Evolutionary conservation across 2,888 invertebrate genomes (phyloP), one percentile per base, ranked within the genome.

Genomic region (Agonopterix subpropinquella): DNA sequence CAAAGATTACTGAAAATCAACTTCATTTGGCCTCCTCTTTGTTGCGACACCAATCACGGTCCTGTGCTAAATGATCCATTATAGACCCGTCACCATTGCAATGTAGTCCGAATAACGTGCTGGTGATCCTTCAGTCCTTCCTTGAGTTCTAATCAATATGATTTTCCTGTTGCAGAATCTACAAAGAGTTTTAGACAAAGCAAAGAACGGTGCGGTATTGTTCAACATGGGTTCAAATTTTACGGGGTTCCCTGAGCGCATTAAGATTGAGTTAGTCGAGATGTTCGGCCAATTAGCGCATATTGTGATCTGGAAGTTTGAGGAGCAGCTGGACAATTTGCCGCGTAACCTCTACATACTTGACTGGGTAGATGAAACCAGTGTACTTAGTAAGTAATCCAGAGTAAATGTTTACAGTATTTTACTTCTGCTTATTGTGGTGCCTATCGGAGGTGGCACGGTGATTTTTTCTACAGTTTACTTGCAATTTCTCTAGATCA

Each of bases 181-280:
- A 5, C 69, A 84, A 59, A 54, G 61, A 2, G 59, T 83, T 9
- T 53, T 89, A 47, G 80, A 84, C 44, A 64, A 59, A 2, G 73
- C 84, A 0, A 70, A 70, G 44, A 57, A 82, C 13, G 89, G 89
- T 0, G 81, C 79, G 1, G 77, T 89, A 41, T 80, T 72, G 53
- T 82, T 89, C 49, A 88, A 79, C 53, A 59, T 89, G 56, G 89
- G 88, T 0, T 71, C 80, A 0, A 69, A 73, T 2, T 72, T 73
- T 47, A 67, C 63, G 8, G 64, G 69, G 0, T 54, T 88, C 43
- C 70, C 83, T 0, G 57, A 62, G n/a, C 58, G 64, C 39, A 55
- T 70, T 47, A 70, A 70, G 49, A 58, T 60, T 15, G 64, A 65
- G 3, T 58, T 89, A 1, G 49, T 88, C 10, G 57, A 72, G n/a